Conservation (phyloP, 2,113 vertebrate species). For the Oxygymnocypris stewartii region DNA sequence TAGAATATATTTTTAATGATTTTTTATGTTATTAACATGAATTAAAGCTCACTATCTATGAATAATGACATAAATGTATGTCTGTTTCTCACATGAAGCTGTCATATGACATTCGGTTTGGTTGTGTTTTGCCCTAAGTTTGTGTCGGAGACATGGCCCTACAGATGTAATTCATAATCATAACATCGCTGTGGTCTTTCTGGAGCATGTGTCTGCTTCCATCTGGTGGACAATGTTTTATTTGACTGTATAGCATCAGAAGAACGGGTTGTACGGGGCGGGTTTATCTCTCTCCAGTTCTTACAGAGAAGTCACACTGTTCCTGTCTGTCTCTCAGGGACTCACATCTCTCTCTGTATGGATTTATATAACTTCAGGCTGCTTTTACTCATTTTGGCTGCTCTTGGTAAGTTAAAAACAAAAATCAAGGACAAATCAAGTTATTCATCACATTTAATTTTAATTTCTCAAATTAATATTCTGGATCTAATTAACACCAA, state of each 20-base stretch:
- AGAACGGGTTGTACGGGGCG: background rate
- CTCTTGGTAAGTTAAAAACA: constrained; percentile 39
- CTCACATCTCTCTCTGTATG: constrained; percentile 41
- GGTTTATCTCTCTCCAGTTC: constrained; percentile 20
- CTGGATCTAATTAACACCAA: background rate
- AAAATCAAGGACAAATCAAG: background rate
- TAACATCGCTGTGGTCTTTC: too few relatives aligned
- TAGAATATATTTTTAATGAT: too few relatives aligned
- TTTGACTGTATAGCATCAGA: background rate
- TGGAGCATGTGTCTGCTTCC: too few relatives aligned
- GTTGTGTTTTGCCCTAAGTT: background rate
- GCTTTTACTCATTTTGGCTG: constrained; percentile 41
- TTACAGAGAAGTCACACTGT: background rate
- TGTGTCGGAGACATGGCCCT: background rate
- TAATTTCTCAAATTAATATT: background rate
- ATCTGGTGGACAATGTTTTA: background rate
- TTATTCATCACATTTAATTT: background rate
- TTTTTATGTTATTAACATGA: too few relatives aligned
- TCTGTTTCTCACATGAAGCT: too few relatives aligned
- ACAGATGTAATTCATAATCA: too few relatives aligned
- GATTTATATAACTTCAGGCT: constrained; percentile 38
- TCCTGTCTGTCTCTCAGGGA: constrained; percentile 30
- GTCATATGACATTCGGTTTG: too few relatives aligned
- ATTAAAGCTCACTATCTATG: too few relatives aligned
- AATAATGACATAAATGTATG: too few relatives aligned